Evolutionary conservation across 2,113 vertebrate genomes (phyloP).

Genomic region (Nerophis lumbriciformis): DNA sequence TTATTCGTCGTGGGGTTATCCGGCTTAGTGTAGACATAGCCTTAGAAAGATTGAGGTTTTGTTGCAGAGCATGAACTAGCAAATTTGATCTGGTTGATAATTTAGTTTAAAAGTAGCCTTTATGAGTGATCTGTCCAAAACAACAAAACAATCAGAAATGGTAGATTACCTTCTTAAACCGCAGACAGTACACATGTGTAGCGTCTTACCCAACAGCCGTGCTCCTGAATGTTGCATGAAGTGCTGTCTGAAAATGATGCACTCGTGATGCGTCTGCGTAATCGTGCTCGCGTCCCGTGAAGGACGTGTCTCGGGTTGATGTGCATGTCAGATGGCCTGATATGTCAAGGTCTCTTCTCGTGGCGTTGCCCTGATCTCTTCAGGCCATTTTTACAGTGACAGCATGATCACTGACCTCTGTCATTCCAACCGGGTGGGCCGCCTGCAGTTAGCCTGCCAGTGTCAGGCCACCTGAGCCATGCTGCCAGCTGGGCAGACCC

Average conservation of each 20-base stretch:
- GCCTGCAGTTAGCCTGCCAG: conserved; percentile 38
- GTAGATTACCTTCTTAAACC: neutral
- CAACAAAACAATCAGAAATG: no score
- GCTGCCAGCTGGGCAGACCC: conserved; percentile 31
- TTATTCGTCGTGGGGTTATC: no score
- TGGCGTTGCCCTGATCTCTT: conserved; percentile 35
- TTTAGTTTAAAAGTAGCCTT: no score
- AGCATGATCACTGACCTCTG: conserved; percentile 60
- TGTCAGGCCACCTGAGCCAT: conserved; percentile 47
- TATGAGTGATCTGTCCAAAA: no score
- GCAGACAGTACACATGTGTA: conserved; percentile 14
- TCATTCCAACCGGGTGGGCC: conserved; percentile 53
- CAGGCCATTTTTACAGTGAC: conserved; percentile 58
- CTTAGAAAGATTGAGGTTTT: neutral
- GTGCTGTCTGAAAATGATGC: conserved; percentile 15
- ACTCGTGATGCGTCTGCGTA: conserved; percentile 28
- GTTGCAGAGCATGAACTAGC: neutral
- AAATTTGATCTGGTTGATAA: neutral
- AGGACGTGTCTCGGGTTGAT: conserved; percentile 46
- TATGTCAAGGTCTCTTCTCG: conserved; percentile 53
- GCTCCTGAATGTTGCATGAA: conserved; percentile 23
- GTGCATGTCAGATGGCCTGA: conserved; percentile 48
- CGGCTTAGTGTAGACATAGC: no score
- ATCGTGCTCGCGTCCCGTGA: conserved; percentile 50
- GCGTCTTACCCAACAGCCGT: conserved; percentile 33